A percentile compares a stretch with the other conserved stretches of the same genome.
phyloP scores from a whole-genome alignment of 2,797 vertebrate genomes.

The Holocentrus rufus region DNA sequence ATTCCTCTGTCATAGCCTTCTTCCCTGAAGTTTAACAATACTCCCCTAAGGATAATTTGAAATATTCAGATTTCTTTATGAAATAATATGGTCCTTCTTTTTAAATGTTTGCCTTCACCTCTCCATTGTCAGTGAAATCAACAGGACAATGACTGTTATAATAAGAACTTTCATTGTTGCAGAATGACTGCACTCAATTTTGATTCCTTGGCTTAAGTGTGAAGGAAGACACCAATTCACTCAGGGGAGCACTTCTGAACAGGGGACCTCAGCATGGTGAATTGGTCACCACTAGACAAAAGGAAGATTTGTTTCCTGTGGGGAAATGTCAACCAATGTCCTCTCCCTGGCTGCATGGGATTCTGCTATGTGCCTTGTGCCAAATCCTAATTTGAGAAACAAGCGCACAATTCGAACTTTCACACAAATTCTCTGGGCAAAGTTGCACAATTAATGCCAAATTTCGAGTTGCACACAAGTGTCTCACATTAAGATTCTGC shows the following conservation, averaged over 20 bases:
- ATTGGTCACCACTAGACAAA: constrained; percentile 79
- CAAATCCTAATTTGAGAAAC: constrained; percentile 58
- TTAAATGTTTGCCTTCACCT: constrained; percentile 10
- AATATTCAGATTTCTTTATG: constrained; percentile 27
- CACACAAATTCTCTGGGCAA: constrained; percentile 10
- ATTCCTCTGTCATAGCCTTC: constrained; percentile 86
- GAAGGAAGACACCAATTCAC: constrained; percentile 61
- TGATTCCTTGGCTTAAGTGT: constrained; percentile 19
- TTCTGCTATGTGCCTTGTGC: constrained; percentile 28
- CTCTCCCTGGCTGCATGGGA: constrained; percentile 35
- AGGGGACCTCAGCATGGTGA: constrained; percentile 81
- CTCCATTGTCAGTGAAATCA: constrained; percentile 28
- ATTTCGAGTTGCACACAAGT: constrained; percentile 15
- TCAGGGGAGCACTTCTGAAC: constrained; percentile 85
- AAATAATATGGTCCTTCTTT: constrained; percentile 35
- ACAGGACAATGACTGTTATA: constrained; percentile 23
- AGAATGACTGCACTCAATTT: constrained; percentile 35
- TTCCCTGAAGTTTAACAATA: constrained; percentile 78
- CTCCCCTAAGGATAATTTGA: constrained; percentile 79
- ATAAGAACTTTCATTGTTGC: constrained; percentile 26
- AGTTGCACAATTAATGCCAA: constrained; percentile 5
- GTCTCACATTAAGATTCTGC: constrained; percentile 28
- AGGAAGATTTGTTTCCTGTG: constrained; percentile 87
- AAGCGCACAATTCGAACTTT: constrained; percentile 33
- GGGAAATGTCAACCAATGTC: constrained; percentile 64